A percentile compares a stretch with the other conserved stretches of the same genome.
These are phyloP conservation scores for Papilio aristodemus DNA, from an alignment of 1,140 invertebrate genomes.

Conservation along the genomic window DNA sequence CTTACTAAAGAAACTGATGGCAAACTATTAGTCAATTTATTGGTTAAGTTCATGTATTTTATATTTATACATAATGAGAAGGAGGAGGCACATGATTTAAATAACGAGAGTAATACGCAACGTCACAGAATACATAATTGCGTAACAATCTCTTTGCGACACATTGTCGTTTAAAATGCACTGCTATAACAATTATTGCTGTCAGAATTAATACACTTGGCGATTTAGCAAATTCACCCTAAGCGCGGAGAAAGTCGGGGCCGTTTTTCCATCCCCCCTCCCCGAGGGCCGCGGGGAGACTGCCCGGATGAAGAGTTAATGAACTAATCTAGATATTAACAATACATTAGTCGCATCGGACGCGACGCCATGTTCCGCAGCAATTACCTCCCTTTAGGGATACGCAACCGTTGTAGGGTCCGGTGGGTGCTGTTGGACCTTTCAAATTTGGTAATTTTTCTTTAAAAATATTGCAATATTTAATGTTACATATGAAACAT, in stretches of 20 bases:
- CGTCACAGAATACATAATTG: not conserved
- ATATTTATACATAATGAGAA: not conserved
- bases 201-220: constrained; percentile 55
- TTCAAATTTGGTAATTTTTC: constrained; percentile 37
- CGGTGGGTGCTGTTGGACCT: constrained; percentile 38
- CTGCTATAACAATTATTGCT: constrained; percentile 49
- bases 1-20: no score
- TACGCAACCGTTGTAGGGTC: constrained; percentile 38
- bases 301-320: constrained; percentile 66
- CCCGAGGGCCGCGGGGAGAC: constrained; percentile 34
- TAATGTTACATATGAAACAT: no score
- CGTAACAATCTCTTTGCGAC: constrained; percentile 18
- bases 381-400: constrained; percentile 53
- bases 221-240: constrained; percentile 46
- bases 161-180: constrained; percentile 34
- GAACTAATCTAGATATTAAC: constrained; percentile 75
- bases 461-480: constrained; percentile 22
- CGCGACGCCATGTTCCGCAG: constrained; percentile 44
- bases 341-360: constrained; percentile 70
- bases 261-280: constrained; percentile 44
- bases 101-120: not conserved
- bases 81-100: no score
- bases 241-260: constrained; percentile 47
- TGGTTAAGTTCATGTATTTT: no score
- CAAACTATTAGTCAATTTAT: no score